A percentile compares a stretch with the other conserved stretches of the same genome.
These are phyloP conservation scores for Chesias legatella DNA, from an alignment of 2,888 invertebrate genomes.

Conservation along the genomic window DNA sequence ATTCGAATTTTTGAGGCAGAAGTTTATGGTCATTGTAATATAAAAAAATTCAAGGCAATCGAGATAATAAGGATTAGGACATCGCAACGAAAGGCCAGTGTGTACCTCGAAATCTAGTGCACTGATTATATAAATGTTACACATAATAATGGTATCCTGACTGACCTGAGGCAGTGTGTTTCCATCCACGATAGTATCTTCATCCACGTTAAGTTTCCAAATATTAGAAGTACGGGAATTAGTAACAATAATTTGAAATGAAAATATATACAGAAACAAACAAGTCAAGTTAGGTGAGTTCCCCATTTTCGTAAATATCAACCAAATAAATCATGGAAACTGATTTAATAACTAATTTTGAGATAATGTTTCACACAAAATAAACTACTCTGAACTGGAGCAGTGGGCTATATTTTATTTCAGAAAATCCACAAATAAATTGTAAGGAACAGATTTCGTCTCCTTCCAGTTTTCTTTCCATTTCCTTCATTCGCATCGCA, in stretches of 20 bases:
- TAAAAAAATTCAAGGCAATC: constrained; percentile 44
- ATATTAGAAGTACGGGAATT: constrained; percentile 91
- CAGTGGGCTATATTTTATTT: constrained; percentile 45
- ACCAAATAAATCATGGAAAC: constrained; percentile 56
- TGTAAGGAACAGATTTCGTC: constrained; percentile 36
- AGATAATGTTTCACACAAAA: constrained; percentile 46
- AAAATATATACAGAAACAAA: constrained; percentile 85
- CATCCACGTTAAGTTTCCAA: constrained; percentile 90
- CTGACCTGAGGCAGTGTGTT: constrained; percentile 79
- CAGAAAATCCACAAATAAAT: constrained; percentile 42
- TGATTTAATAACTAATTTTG: constrained; percentile 36
- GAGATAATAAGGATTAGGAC: constrained; percentile 30
- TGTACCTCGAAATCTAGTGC: constrained; percentile 39
- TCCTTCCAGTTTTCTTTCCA: constrained; percentile 24
- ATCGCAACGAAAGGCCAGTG: constrained; percentile 36
- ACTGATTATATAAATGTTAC: constrained; percentile 61
- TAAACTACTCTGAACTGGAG: constrained; percentile 41
- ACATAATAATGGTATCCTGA: constrained; percentile 35
- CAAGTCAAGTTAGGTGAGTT: constrained; percentile 81
- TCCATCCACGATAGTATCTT: constrained; percentile 86
- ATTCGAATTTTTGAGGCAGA: neutral
- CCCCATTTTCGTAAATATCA: constrained; percentile 69
- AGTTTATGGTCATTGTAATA: constrained; percentile 7
- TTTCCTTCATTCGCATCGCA: constrained; percentile 34
- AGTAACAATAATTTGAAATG: constrained; percentile 85